Conservation (phyloP, 2,113 vertebrate genomes). For the Vanacampus margaritifer region DNA sequence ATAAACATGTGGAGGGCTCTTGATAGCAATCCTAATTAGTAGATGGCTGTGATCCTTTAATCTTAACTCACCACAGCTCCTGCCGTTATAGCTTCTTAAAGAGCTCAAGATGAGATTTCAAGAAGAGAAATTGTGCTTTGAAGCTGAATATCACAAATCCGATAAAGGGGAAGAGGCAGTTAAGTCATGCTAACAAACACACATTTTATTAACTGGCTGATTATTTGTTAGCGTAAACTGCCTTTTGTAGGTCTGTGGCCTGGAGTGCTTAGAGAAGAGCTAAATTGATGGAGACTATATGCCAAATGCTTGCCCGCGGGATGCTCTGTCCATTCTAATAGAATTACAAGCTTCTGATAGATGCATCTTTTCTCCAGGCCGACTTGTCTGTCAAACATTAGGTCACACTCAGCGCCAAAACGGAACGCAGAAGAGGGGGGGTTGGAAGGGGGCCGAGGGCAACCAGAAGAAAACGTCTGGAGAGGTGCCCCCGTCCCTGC, state of each 20-base stretch:
- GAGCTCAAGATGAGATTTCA: conserved; percentile 45
- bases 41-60: conserved; percentile 37
- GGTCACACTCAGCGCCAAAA: conserved; percentile 70
- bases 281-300: conserved; percentile 61
- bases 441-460: conserved; percentile 34
- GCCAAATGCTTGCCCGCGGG: conserved; percentile 45
- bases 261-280: conserved; percentile 50
- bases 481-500: conserved; percentile 64
- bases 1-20: conserved; percentile 48
- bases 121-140: conserved; percentile 51
- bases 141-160: conserved; percentile 48
- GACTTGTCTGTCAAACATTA: conserved; percentile 78
- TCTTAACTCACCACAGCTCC: conserved; percentile 37
- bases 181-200: conserved; percentile 16
- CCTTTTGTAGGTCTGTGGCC: conserved; percentile 46
- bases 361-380: conserved; percentile 65
- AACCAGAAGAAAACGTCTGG: conserved; percentile 47
- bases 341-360: conserved; percentile 72
- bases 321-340: conserved; percentile 67
- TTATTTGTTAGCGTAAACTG: conserved; percentile 61
- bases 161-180: conserved; percentile 5
- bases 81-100: conserved; percentile 31
- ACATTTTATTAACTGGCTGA: conserved; percentile 47
- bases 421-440: conserved; percentile 1
- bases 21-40: conserved; percentile 53